A percentile compares a stretch with the other conserved stretches of the same genome.
These are phyloP conservation scores for Schizothorax lantsangensis DNA, from an alignment of 2,797 vertebrate species.

Conservation along the genomic window DNA sequence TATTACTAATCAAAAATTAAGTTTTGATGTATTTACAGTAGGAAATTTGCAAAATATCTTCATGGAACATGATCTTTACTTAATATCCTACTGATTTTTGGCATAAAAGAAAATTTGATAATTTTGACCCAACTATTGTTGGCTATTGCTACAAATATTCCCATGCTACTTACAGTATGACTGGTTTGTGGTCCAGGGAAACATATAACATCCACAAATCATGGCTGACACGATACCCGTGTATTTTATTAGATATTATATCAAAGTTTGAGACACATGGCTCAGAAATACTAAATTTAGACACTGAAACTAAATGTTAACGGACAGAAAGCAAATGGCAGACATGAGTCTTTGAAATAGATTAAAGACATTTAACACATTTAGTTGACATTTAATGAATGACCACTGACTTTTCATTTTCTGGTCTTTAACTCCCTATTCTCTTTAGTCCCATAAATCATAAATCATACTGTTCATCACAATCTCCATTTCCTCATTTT, in stretches of 20 bases:
- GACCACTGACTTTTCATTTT: constrained; percentile 23
- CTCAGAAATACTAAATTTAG: neutral
- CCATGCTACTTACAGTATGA: no score
- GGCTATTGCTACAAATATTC: neutral
- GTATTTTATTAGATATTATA: neutral
- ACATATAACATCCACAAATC: neutral
- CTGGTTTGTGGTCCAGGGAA: neutral
- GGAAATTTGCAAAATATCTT: neutral
- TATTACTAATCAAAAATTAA: neutral
- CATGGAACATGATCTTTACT: neutral
- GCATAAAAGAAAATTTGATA: neutral
- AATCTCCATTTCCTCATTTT: constrained; percentile 22
- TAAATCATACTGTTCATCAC: constrained; percentile 15
- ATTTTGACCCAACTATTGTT: neutral
- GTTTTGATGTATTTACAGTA: neutral
- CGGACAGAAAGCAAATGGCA: neutral
- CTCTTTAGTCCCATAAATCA: constrained; percentile 8
- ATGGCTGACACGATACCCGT: neutral
- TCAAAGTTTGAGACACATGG: neutral
- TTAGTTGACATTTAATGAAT: constrained; percentile 35
- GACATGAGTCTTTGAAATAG: neutral
- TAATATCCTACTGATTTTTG: neutral
- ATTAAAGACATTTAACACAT: constrained; percentile 10
- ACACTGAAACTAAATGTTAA: neutral
- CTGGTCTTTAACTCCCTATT: constrained; percentile 18